phyloP scores from a whole-genome alignment of 2,797 vertebrate genomes.

The Smutsia temminckii region DNA sequence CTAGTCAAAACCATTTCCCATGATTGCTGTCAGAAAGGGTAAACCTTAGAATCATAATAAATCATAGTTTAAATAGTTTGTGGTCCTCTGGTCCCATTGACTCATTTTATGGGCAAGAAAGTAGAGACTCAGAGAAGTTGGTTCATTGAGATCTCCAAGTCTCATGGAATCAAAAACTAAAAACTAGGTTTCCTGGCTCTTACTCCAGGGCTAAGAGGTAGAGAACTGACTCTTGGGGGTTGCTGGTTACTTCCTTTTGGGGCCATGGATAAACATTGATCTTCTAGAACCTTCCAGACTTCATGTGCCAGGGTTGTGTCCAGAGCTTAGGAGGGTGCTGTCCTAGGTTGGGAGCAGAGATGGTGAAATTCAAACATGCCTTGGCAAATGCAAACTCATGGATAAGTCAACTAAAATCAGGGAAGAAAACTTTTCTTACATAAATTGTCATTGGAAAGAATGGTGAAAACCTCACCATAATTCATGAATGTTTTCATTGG shows the following conservation, averaged over 20 bases:
- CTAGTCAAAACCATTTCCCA: neutral
- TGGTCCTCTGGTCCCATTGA: neutral
- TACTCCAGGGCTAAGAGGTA: neutral
- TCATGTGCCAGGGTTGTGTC: neutral
- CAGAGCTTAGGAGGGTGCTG: neutral
- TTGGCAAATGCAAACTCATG: neutral
- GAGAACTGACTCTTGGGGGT: neutral
- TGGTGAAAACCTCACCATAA: neutral
- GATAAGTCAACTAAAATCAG: neutral
- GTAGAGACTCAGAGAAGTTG: neutral
- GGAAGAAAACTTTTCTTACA: neutral
- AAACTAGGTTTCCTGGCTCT: neutral
- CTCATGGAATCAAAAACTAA: neutral
- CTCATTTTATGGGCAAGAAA: neutral
- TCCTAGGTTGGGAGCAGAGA: neutral
- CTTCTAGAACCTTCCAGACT: constrained; percentile 16
- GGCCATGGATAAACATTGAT: neutral
- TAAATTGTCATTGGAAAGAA: constrained; percentile 50
- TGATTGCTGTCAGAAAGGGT: neutral
- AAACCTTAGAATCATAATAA: neutral
- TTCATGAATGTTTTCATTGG: constrained; percentile 5
- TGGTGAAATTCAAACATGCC: neutral
- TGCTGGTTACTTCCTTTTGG: neutral
- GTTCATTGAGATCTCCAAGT: neutral
- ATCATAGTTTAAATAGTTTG: neutral